A percentile compares a stretch with the other conserved stretches of the same genome.
Conservation (phyloP, 1,140 invertebrate genomes). For the Panagrolaimus sp. region DNA sequence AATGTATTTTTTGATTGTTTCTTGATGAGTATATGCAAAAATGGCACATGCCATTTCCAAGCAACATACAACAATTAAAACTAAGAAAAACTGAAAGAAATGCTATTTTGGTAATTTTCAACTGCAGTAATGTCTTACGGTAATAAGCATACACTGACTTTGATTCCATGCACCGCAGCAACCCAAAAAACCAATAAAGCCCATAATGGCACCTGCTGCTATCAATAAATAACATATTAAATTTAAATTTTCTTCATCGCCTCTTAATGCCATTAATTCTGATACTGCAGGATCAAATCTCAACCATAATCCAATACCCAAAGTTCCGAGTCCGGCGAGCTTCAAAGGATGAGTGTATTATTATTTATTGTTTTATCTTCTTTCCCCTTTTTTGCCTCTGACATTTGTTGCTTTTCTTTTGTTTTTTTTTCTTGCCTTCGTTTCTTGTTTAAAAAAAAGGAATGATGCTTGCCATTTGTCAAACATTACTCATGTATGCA, state of each 20-base stretch:
- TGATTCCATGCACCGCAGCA: constrained; percentile 29
- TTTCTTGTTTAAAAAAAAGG: background rate
- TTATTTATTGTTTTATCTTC: too few species aligned
- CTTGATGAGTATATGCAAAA: constrained; percentile 29
- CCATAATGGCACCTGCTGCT: constrained; percentile 21
- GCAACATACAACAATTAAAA: constrained; percentile 24
- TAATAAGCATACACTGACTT: constrained; percentile 28
- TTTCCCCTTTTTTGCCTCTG: too few species aligned
- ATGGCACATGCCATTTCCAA: constrained; percentile 27
- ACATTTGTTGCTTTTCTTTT: too few species aligned
- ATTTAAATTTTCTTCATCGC: constrained; percentile 18
- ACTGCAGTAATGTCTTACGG: constrained; percentile 15
- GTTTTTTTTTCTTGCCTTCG: background rate
- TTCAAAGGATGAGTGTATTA: background rate
- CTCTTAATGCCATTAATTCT: constrained; percentile 14
- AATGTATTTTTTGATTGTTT: constrained; percentile 17
- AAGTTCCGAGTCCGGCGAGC: constrained; percentile 21
- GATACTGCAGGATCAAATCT: constrained; percentile 26
- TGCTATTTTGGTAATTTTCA: background rate
- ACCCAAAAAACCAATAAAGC: constrained; percentile 26
- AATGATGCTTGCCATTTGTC: too few species aligned
- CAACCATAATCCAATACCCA: constrained; percentile 26
- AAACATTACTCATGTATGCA: too few species aligned
- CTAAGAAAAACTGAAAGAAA: constrained; percentile 24
- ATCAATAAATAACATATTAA: constrained; percentile 20